Base-by-base conservation (phyloP, 2,888 invertebrate species). In the Pandemis corylana region DNA sequence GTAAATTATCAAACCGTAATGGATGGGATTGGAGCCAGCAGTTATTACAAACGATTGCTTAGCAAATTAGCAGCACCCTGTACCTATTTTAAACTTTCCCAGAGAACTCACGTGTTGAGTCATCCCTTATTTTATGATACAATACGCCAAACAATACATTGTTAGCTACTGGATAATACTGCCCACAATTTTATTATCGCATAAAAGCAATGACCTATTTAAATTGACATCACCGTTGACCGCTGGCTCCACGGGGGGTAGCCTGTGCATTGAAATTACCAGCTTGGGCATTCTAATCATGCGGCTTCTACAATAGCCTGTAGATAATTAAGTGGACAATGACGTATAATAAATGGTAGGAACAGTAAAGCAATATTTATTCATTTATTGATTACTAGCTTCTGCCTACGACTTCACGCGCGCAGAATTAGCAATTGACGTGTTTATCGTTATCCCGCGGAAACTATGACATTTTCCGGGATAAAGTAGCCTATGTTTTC, bases 261-360 rank as follows among this genome's bases (percentile, higher is more conserved):
- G n/a, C 6, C 6, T 46, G 12, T 36, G 5, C 28, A 59, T 15
- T 13, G 20, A 20, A 28, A 44, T 44, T 46, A 46, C 5, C 20
- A 12, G 7, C 7, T 9, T 44, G 68, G 68, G 68, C 68, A 68
- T 68, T 46, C 59, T 61, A 9, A 41, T 68, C 59, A 20, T 59
- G 15, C n/a, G 67, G 67, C 53, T 67, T 67, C 41, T 36, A 67
- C 68, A 68, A 68, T 68, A 46, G 59, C 59, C 13, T 36, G 68
- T 46, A 61, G 59, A 68, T 68, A 59, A 68, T 68, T 68, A 68
- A 68, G 68, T 59, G 68, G 68, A 61, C 68, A 46, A 28, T 15
- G 41, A 13, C 10, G n/a, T 15, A 61, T 9, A 28, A n/a, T 46
- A 42, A 6, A 53, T 49, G 56, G 20, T 1, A 20, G 42, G 13